Evolutionary conservation across 2,797 vertebrate species (phyloP), one percentile per base, ranked within the genome.

Genomic region (Clarias platycephalus): DNA sequence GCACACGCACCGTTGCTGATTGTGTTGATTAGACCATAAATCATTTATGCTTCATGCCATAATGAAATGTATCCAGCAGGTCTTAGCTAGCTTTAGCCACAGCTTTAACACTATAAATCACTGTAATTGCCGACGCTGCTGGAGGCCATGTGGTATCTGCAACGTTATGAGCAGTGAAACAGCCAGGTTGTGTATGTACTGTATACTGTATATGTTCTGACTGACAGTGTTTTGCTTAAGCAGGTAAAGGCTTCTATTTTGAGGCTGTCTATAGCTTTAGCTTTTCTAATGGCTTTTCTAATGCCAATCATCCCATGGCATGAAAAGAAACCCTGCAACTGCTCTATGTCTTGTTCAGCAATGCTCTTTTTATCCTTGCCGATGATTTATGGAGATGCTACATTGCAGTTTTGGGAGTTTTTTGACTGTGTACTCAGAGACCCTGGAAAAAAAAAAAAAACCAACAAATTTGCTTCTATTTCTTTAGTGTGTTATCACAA

Each of bases 401-500:
- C n/a, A 44, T 57, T 24, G 72, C 22, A 60, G 57, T 5, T 20
- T n/a, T 62, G 31, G 44, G 26, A 31, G 9, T 77, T 57, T 64
- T 82, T 37, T 15, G 20, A 66, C 9, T 24, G 10, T 80, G 81
- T 37, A 57, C 70, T 83, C 83, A 62, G 22, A 72, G 75, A 70
- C 81, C 80, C 66, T 24, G 8, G 22, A 13, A 6, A 13, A 80
- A 63, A 64, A 81, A 74, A 76, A 26, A 57, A 0, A 5, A 0
- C 44, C 9, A 80, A 84, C 70, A 77, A 80, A 28, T 74, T 84
- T 68, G 76, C 53, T 72, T 49, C 49, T 86, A 34, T 87, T 84
- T 76, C n/a, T 64, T 60, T 64, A 37, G 72, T 71, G 87, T 85
- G 63, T 90, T 86, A 90, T 88, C 86, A 90, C 86, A 91, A 89